Evolutionary conservation across 2,888 invertebrate species (phyloP), one percentile per base, ranked within the genome.

Genomic region (Euphydryas editha): DNA sequence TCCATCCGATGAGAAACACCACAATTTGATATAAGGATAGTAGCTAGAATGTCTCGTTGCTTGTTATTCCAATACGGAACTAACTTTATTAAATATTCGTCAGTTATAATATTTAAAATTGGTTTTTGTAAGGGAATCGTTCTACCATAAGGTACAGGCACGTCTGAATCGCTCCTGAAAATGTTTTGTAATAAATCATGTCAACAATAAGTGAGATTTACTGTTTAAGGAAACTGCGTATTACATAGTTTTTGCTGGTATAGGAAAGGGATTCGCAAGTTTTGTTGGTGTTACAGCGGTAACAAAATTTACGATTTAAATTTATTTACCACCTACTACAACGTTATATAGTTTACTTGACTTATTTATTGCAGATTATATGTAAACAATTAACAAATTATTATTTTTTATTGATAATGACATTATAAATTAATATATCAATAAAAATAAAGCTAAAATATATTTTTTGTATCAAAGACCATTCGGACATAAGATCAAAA

Each of bases 101-200:
- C 5, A 7, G 73, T 67, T 13, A 73, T 47, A 21, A 68, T 61
- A 11, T 44, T 2, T 15, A 72, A 59, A 36, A 76, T 11, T 7
- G 81, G 77, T 21, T 69, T 59, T 7, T 66, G 66, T 10, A 86
- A 68, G 3, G 85, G 73, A 1, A 94, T 65, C 2, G 94, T 94
- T 56, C 95, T 90, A 0, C 95, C 95, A 65, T 95, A 95, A 0
- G 95, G 95, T 4, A 95, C 94, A 0, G 95, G 95, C 17, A 95
- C 88, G 72, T 95, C 95, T 2, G 95, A 92, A 70, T 94, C 93
- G 78, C 87, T 92, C 77, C 96, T 94, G 83, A 78, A 94, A 80
- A 59, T 65, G 46, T 18, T 51, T 51, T 24, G 49, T 51, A 57
- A 67, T 65, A 68, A 65, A 68, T 70, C 65, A 70, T n/a, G 10